Base-by-base conservation (phyloP, 2,888 invertebrate species). In the Seladonia tumulorum region DNA sequence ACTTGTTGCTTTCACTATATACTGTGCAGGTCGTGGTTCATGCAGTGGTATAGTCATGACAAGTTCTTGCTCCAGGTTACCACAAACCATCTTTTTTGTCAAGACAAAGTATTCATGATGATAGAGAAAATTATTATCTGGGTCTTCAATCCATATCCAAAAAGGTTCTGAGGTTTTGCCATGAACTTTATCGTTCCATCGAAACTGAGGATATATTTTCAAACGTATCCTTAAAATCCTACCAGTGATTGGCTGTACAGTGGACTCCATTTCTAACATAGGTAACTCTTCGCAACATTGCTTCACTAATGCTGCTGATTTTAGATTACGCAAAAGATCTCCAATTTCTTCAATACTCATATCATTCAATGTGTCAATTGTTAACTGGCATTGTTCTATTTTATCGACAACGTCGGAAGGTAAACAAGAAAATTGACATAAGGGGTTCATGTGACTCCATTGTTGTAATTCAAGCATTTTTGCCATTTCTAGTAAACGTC, bases 121-220 rank as follows among this genome's bases (percentile, higher is more conserved):
- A 95, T 99, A 99, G 95, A 99, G 99, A 90, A 97, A 97, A 94
- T 99, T 98, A 76, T 97, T 98, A 66, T 98, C 98, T 0, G 99
- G 98, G 95, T 99, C 99, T 95, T 99, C 99, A 49, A 99, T 98
- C 99, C 99, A 99, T 84, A 99, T 97, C 98, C 99, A 99, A 95
- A 99, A 99, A 0, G 98, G 97, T 95, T 99, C 98, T 0, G 97
- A 97, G 0, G 97, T 97, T 94, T 97, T 97, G 0, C 99, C 98
- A 93, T 99, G 99, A 73, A 99, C 96, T 90, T 96, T 97, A 94
- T 99, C 98, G 92, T 98, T 98, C 99, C 99, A 99, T 85, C 96
- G 97, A 91, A 94, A 96, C 66, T 97, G 97, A 0, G 99, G 97
- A n/a, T 81, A 96, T 97, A 99, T 97, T 78, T 96, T 96, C 22